Conservation (phyloP, 2,888 invertebrate genomes). For the Drosophila fulvimacula region DNA sequence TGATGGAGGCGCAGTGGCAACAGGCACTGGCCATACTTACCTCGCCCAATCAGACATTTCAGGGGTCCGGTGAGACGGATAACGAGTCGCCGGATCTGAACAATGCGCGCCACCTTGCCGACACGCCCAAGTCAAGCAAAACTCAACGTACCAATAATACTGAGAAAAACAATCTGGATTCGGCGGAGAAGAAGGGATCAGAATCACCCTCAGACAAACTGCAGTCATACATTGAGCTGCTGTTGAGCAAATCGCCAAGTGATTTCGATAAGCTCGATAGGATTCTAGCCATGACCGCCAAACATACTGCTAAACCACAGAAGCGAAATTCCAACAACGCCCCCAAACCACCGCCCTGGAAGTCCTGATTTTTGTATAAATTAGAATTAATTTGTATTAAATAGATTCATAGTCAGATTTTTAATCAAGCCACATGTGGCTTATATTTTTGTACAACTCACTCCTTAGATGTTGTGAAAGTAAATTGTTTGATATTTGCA, state of each 20-base stretch:
- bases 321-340: constrained; percentile 29
- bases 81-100: constrained; percentile 69
- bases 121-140: constrained; percentile 83
- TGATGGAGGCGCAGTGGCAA: constrained; percentile 93
- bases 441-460: constrained; percentile 38
- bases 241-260: constrained; percentile 86
- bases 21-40: constrained; percentile 90
- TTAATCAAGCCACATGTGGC: constrained; percentile 20
- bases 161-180: constrained; percentile 73
- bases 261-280: constrained; percentile 83
- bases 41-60: constrained; percentile 77
- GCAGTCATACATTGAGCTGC: constrained; percentile 84
- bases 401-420: constrained; percentile 10
- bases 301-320: constrained; percentile 49
- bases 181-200: constrained; percentile 56
- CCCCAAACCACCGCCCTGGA: constrained; percentile 80
- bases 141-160: constrained; percentile 67
- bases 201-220: constrained; percentile 77
- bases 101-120: constrained; percentile 77
- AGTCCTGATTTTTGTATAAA: constrained; percentile 57
- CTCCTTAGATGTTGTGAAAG: constrained; percentile 43
- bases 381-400: constrained; percentile 5
- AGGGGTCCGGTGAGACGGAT: constrained; percentile 50
- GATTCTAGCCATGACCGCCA: constrained; percentile 73
- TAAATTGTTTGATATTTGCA: constrained; percentile 44